These are phyloP conservation scores for Opisthocomus hoazin DNA, from an alignment of 2,113 vertebrate species.

Conservation along the genomic window DNA sequence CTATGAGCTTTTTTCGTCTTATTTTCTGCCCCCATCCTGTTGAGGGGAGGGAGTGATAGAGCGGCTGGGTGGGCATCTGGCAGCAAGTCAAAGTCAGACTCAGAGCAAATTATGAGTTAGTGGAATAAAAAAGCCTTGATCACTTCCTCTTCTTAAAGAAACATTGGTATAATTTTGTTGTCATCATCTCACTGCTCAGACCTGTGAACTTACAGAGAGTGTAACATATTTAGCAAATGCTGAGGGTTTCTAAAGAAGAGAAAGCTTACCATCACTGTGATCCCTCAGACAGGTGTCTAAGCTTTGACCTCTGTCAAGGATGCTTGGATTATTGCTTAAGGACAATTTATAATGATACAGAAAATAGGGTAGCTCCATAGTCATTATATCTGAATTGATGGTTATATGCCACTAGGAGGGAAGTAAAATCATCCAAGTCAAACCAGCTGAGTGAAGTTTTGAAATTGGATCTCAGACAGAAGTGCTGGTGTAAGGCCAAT, in stretches of 20 bases:
- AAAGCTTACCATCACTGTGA: background rate
- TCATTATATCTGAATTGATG: background rate
- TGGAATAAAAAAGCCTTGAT: background rate
- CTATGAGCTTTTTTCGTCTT: background rate
- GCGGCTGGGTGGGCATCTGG: background rate
- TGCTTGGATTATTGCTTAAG: background rate
- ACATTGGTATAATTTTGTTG: background rate
- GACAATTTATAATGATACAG: background rate
- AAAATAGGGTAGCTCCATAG: background rate
- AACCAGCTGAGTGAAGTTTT: background rate
- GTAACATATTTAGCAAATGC: background rate
- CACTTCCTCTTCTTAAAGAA: background rate
- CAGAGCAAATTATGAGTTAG: background rate
- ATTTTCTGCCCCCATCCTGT: background rate
- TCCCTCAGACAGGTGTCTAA: background rate
- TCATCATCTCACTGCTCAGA: background rate
- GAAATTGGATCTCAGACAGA: background rate
- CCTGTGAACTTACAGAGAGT: background rate
- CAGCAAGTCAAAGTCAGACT: background rate
- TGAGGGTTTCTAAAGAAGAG: background rate
- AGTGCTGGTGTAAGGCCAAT: slow-evolving; percentile 15
- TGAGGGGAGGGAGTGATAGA: background rate
- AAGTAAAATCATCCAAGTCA: background rate
- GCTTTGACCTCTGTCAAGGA: background rate
- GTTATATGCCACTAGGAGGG: background rate